Percentiles rank a stretch among this genome's conserved stretches.
Evolutionary conservation across 2,113 vertebrate species (phyloP).

Genomic region (Monopterus albus): DNA sequence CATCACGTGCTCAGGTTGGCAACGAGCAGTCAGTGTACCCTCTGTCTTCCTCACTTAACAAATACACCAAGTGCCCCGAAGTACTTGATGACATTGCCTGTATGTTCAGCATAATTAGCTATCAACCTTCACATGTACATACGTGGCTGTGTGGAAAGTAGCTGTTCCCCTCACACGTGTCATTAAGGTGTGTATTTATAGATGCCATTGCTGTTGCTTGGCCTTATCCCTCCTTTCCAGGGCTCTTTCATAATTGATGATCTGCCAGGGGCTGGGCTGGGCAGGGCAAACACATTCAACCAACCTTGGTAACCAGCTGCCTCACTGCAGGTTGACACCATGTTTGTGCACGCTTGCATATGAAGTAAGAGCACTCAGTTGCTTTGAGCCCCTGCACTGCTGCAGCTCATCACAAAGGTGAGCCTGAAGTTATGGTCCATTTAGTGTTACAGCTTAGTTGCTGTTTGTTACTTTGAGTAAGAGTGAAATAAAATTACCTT

Average conservation of each 20-base stretch:
- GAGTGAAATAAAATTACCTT: conserved; percentile 25
- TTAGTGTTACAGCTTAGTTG: conserved; percentile 34
- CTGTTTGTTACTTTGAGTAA: conserved; percentile 34
- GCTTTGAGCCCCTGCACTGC: conserved; percentile 28
- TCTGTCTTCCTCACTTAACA: conserved; percentile 48
- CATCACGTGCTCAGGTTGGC: conserved; percentile 38
- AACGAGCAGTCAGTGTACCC: conserved; percentile 11
- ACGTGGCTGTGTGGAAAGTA: conserved; percentile 60
- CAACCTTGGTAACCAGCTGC: conserved; percentile 58
- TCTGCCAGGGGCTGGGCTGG: conserved; percentile 58
- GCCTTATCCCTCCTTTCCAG: conserved; percentile 63
- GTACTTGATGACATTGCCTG: conserved; percentile 53
- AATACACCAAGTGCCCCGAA: conserved; percentile 43
- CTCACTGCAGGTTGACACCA: conserved; percentile 46
- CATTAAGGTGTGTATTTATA: conserved; percentile 78
- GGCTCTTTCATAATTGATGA: conserved; percentile 78
- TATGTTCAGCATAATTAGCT: conserved; percentile 10
- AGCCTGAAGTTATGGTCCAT: conserved; percentile 48
- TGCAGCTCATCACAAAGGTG: conserved; percentile 31
- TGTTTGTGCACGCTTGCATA: conserved; percentile 23
- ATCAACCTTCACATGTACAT: conserved; percentile 14
- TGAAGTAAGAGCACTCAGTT: neutral
- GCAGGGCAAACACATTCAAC: conserved; percentile 30
- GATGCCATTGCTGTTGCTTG: conserved; percentile 55
- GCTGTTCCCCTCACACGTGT: conserved; percentile 54